These are phyloP conservation scores for Pantherophis alleghaniensis DNA, from an alignment of 2,797 vertebrate genomes.

Conservation along the genomic window DNA sequence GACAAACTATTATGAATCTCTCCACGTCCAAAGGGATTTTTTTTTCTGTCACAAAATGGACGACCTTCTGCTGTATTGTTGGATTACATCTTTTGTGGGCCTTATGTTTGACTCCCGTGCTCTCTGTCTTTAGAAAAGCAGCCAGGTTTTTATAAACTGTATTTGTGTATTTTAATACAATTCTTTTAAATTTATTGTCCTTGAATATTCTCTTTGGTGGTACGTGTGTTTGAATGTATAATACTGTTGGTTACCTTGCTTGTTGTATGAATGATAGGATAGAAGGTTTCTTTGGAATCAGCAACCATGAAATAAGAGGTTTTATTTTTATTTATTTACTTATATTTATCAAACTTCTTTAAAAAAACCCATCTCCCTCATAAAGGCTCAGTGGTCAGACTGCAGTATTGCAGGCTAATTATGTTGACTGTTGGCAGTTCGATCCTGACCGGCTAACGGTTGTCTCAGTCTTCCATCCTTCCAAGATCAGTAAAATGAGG, in stretches of 20 bases:
- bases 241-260: not conserved
- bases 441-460: not conserved
- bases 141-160: not conserved
- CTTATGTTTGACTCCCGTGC: not conserved
- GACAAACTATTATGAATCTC: not conserved
- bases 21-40: not conserved
- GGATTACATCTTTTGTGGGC: not conserved
- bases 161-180: not conserved
- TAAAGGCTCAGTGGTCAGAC: not conserved
- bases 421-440: not conserved
- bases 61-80: not conserved
- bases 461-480: not conserved
- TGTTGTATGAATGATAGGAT: not conserved
- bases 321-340: not conserved
- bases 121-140: not conserved
- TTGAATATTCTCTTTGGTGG: not conserved
- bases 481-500: rapidly evolving
- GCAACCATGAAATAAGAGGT: not conserved
- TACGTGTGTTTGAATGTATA: not conserved
- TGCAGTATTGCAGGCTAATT: not conserved
- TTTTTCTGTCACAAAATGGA: not conserved
- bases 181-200: not conserved
- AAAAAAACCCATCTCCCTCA: not conserved
- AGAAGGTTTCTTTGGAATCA: not conserved
- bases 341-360: not conserved